phyloP scores from a whole-genome alignment of 2,888 invertebrate genomes.

The Cetonia aurata region DNA sequence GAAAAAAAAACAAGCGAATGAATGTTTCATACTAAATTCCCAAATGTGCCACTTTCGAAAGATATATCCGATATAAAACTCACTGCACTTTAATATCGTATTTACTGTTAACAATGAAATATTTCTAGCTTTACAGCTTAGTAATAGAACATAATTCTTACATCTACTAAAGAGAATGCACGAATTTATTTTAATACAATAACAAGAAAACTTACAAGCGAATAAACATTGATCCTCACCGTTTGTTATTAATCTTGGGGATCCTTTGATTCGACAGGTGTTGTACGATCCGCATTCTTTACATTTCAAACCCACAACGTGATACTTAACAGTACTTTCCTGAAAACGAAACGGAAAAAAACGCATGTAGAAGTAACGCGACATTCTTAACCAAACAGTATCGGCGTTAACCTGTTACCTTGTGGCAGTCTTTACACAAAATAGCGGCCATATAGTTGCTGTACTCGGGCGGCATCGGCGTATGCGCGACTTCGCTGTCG shows the following conservation, averaged over 20 bases:
- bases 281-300: slow-evolving; percentile 91
- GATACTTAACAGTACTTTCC: slow-evolving; percentile 86
- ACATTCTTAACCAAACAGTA: not conserved
- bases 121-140: too few species aligned
- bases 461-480: slow-evolving; percentile 88
- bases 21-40: too few species aligned
- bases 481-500: slow-evolving; percentile 84
- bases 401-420: slow-evolving; percentile 69
- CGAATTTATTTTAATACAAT: not conserved
- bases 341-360: slow-evolving; percentile 60
- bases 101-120: too few species aligned
- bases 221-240: not conserved
- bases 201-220: too few species aligned
- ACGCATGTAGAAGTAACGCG: not conserved
- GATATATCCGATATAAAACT: too few species aligned
- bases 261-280: slow-evolving; percentile 84
- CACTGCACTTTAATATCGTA: too few species aligned
- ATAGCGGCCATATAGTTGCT: slow-evolving; percentile 84
- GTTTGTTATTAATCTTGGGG: slow-evolving; percentile 51
- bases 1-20: too few species aligned
- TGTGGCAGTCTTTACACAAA: slow-evolving; percentile 92
- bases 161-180: too few species aligned
- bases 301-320: slow-evolving; percentile 90
- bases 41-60: too few species aligned
- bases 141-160: too few species aligned